A percentile compares a stretch with the other conserved stretches of the same genome.
These are phyloP conservation scores for Phyllotreta cruciferae DNA, from an alignment of 2,888 invertebrate species.

Conservation along the genomic window DNA sequence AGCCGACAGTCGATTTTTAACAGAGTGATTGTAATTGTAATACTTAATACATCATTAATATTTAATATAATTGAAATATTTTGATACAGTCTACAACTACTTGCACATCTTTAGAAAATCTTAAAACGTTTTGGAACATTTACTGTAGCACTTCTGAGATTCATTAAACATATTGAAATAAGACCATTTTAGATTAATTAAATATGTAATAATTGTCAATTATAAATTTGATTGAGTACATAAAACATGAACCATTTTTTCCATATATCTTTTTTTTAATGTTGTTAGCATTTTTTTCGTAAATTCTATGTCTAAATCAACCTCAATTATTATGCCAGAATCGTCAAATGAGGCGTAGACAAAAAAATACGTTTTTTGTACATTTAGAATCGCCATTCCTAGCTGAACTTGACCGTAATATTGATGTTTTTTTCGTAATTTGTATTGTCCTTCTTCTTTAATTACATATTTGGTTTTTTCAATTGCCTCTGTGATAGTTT, in stretches of 20 bases:
- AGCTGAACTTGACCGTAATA: constrained; percentile 22
- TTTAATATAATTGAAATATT: no score
- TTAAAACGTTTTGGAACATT: background rate
- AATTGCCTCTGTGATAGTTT: constrained; percentile 3
- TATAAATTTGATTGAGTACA: background rate
- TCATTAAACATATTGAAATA: no score
- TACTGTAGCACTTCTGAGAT: no score
- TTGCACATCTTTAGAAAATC: no score
- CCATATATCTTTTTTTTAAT: background rate
- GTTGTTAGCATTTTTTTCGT: background rate
- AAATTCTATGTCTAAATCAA: no score
- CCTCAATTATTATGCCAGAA: no score
- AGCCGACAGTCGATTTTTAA: constrained; percentile 2
- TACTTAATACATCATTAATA: no score
- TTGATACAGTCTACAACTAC: no score
- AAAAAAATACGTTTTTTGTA: constrained; percentile 5
- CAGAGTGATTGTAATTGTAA: no score
- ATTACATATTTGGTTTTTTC: constrained; percentile 17
- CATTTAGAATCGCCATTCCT: constrained; percentile 25
- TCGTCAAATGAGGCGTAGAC: background rate
- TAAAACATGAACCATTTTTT: background rate
- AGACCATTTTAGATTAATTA: no score
- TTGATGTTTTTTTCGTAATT: constrained; percentile 15
- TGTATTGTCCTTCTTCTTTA: constrained; percentile 5
- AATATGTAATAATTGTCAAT: no score